A percentile compares a stretch with the other conserved stretches of the same genome.
These are phyloP conservation scores for Patella ulyssiponensis DNA, from an alignment of 2,888 invertebrate genomes.

Conservation along the genomic window DNA sequence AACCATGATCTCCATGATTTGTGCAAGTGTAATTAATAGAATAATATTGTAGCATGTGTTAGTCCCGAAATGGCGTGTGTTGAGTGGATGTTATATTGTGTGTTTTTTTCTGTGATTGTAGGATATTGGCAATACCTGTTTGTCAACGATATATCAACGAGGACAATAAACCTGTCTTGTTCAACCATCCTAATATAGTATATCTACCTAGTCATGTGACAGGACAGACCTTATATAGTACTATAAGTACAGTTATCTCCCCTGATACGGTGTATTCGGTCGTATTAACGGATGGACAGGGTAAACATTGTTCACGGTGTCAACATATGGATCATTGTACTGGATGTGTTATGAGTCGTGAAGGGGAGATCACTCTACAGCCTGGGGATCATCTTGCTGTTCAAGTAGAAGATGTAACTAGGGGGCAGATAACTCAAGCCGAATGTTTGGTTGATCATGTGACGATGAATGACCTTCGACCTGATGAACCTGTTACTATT, in stretches of 20 bases:
- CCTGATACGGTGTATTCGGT: conserved; percentile 74
- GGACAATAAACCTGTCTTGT: conserved; percentile 58
- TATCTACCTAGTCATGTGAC: conserved; percentile 76
- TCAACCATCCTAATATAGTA: conserved; percentile 77
- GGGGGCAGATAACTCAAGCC: conserved; percentile 64
- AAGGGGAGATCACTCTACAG: conserved; percentile 74
- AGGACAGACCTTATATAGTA: conserved; percentile 74
- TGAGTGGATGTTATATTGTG: not conserved
- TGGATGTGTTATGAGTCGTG: conserved; percentile 75
- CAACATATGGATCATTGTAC: conserved; percentile 76
- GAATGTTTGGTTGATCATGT: conserved; percentile 71
- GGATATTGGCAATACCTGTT: conserved; percentile 76
- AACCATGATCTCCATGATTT: not conserved
- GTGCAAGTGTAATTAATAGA: not conserved
- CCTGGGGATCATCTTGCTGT: conserved; percentile 76
- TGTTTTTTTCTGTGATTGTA: conserved; percentile 46
- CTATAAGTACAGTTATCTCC: conserved; percentile 74
- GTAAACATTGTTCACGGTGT: conserved; percentile 77
- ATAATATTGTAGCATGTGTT: not conserved
- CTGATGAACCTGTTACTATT: conserved; percentile 76
- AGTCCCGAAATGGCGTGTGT: not conserved
- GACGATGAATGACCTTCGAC: conserved; percentile 74
- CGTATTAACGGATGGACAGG: conserved; percentile 77
- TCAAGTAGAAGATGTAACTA: conserved; percentile 73
- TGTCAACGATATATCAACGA: conserved; percentile 74